Evolutionary conservation across 2,888 invertebrate species (phyloP), one percentile per base, ranked within the genome.

Genomic region (Meteorus cinctellus): DNA sequence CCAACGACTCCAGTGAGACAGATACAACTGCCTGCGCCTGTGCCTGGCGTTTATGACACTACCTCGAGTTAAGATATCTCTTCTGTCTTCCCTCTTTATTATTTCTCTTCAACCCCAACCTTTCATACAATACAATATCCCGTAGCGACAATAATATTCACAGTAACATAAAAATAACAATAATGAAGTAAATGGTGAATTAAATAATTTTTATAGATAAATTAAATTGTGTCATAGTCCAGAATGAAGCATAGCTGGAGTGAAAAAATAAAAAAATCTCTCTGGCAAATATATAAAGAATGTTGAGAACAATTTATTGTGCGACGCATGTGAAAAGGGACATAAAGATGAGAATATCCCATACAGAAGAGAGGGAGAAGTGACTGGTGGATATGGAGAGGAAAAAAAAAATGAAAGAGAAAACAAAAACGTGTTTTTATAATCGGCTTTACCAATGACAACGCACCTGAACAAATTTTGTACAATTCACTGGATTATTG

Each of bases 1-100:
- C 83, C 82, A 84, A 85, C 85, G 84, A 84, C 83, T 81, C 84
- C 83, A 76, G 81, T 80, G 77, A 77, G 80, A 82, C 81, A 82
- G 80, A 80, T 78, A 79, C 78, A 79, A 80, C 79, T 82, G 80
- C 81, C 83, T 84, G 5, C 19, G 55, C 81, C 85, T 86, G 85
- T 82, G 83, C 80, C 82, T 84, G 87, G 85, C 87, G 83, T 89
- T 89, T 89, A 88, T 84, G 86, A 85, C 84, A 84, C 80, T 80
- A 81, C 80, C 82, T 82, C 83, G 84, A 87, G 84, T 86, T 86
- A 86, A 87, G 86, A 84, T 84, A 86, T 87, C 85, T 84, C 87
- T 87, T 79, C 66, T 68, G 19, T 67, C 24, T 67, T 66, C n/a
- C 41, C 24, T 6, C 27, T 41, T 24, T 41, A 41, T 41, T 66